Evolutionary conservation across 2,113 vertebrate species (phyloP).

Genomic region (Oncorhynchus keta): DNA sequence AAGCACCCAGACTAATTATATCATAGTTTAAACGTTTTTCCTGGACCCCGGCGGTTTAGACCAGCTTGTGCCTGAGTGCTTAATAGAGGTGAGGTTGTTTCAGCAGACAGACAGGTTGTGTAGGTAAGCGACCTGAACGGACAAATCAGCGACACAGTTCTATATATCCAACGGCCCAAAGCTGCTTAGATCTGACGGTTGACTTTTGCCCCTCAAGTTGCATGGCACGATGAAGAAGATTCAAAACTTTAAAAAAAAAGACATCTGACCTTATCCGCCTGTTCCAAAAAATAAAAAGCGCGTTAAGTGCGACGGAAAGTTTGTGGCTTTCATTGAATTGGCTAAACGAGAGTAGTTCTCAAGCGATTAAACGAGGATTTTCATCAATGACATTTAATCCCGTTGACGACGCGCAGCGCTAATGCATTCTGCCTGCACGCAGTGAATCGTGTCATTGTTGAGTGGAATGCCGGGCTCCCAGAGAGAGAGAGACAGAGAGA

Average conservation of each 20-base stretch:
- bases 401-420: background rate
- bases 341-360: background rate
- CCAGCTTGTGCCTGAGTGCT: background rate
- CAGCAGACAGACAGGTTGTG: background rate
- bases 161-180: conserved; percentile 50
- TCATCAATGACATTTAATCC: background rate
- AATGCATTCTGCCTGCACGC: background rate
- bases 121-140: conserved; percentile 9
- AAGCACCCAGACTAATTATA: background rate
- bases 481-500: no score
- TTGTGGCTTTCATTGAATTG: background rate
- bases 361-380: background rate
- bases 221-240: background rate
- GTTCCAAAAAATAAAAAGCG: background rate
- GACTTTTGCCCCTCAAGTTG: background rate
- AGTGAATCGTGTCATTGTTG: background rate
- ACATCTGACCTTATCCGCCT: background rate
- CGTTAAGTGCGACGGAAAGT: background rate
- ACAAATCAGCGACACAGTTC: conserved; percentile 39
- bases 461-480: no score
- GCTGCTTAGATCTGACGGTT: conserved; percentile 11
- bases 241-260: background rate
- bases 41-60: background rate
- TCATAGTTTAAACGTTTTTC: background rate
- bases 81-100: no score